Evolutionary conservation across 1,140 invertebrate genomes (phyloP).

Genomic region (Drosophila biarmipes): DNA sequence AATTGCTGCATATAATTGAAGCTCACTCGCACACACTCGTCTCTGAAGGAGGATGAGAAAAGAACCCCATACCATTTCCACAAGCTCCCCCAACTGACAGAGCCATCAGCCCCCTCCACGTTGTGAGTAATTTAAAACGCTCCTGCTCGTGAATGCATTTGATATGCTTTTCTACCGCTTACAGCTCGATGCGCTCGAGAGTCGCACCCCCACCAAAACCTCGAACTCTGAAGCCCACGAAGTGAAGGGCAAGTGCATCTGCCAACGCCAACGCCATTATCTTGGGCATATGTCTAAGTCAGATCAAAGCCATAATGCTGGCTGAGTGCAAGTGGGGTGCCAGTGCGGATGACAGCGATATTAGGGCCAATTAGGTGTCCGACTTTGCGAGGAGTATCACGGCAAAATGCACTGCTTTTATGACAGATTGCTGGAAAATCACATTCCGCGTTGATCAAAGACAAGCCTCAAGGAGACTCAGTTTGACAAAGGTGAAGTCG

Average conservation of each 20-base stretch:
- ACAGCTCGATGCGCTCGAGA: conserved; percentile 37
- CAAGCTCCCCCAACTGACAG: conserved; percentile 17
- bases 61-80: neutral
- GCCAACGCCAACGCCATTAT: conserved; percentile 36
- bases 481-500: neutral
- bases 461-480: neutral
- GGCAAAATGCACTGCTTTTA: conserved; percentile 19
- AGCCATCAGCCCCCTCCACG: conserved; percentile 27
- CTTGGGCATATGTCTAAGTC: conserved; percentile 46
- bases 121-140: conserved; percentile 56
- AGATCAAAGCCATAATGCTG: conserved; percentile 61
- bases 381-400: conserved; percentile 1
- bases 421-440: conserved; percentile 2
- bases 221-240: neutral
- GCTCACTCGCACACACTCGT: conserved; percentile 39
- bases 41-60: neutral
- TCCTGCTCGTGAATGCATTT: conserved; percentile 58
- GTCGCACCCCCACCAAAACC: conserved; percentile 5
- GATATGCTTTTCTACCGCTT: conserved; percentile 39
- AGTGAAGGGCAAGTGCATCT: conserved; percentile 26
- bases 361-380: conserved; percentile 50
- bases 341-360: conserved; percentile 35
- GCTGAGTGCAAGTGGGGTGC: conserved; percentile 14
- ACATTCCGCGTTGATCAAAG: neutral
- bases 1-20: conserved; percentile 67